phyloP scores from a whole-genome alignment of 2,888 invertebrate species.

The Stenotaenia linearis region DNA sequence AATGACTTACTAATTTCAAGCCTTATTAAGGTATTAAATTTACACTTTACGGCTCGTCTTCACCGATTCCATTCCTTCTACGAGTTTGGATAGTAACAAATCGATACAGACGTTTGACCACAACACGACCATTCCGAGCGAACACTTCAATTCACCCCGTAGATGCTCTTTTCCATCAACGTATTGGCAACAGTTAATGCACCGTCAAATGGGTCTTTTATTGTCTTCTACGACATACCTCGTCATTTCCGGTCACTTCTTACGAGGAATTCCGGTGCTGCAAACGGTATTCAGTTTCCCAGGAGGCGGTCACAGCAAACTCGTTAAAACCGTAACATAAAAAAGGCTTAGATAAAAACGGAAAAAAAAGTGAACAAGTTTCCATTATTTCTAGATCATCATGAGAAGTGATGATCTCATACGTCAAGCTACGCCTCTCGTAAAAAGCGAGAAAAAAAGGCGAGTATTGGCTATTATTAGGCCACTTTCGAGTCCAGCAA shows the following conservation, averaged over 20 bases:
- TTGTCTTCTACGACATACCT: conserved; percentile 9
- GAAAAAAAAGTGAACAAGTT: neutral
- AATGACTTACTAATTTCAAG: no score
- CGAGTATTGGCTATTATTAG: neutral
- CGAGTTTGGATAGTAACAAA: neutral
- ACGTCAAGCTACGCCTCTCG: neutral
- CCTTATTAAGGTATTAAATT: no score
- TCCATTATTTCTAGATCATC: neutral
- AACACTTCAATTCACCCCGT: neutral
- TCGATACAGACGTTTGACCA: conserved; percentile 14
- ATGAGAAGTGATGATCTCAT: neutral
- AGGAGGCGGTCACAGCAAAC: neutral
- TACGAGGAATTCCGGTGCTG: conserved; percentile 8
- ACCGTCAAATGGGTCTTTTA: conserved; percentile 19
- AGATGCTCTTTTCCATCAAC: conserved; percentile 26
- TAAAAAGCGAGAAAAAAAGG: neutral
- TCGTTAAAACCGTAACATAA: neutral
- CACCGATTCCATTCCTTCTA: neutral
- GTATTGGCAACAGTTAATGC: conserved; percentile 24
- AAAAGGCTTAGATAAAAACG: neutral
- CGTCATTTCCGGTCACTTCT: conserved; percentile 26
- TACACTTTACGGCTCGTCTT: no score
- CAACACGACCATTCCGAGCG: conserved; percentile 7
- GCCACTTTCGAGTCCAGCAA: neutral
- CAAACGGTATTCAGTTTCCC: neutral